Conservation (phyloP, 2,797 vertebrate genomes). For the Liasis olivaceus region DNA sequence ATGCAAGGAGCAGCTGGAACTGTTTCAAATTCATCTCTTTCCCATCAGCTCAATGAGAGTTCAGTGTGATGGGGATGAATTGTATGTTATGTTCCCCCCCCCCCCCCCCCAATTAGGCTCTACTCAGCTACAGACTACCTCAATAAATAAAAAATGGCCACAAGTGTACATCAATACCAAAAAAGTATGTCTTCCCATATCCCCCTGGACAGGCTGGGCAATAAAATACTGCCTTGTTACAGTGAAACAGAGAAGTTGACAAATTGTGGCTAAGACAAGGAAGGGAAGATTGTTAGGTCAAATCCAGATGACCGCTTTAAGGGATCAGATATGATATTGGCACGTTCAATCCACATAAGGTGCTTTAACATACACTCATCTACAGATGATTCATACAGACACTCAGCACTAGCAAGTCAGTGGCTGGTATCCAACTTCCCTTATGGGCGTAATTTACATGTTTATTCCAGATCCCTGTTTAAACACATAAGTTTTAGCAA, state of each 20-base stretch:
- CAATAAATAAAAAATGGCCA: conserved; percentile 30
- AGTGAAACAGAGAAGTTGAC: conserved; percentile 3
- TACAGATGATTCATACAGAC: background rate
- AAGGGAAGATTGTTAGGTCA: background rate
- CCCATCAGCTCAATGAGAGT: background rate
- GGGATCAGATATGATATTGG: background rate
- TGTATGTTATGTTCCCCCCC: background rate
- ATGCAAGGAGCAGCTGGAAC: background rate
- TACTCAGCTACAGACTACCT: conserved; percentile 34
- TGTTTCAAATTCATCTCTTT: conserved; percentile 25
- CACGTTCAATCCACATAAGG: background rate
- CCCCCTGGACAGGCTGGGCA: background rate
- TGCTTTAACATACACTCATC: background rate
- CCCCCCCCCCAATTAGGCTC: conserved; percentile 17
- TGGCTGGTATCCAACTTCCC: background rate
- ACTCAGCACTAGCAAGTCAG: background rate
- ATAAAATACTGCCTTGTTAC: conserved; percentile 22
- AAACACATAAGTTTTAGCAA: background rate
- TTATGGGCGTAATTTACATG: background rate
- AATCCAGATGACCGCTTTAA: conserved; percentile 11
- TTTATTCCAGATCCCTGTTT: background rate
- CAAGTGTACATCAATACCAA: conserved; percentile 18
- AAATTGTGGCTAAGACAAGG: background rate
- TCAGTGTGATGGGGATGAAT: conserved; percentile 11
- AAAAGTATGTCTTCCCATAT: conserved; percentile 20